Evolutionary conservation across 2,888 invertebrate species (phyloP), one percentile per base, ranked within the genome.

Genomic region (Nipponacmea schrenckii): DNA sequence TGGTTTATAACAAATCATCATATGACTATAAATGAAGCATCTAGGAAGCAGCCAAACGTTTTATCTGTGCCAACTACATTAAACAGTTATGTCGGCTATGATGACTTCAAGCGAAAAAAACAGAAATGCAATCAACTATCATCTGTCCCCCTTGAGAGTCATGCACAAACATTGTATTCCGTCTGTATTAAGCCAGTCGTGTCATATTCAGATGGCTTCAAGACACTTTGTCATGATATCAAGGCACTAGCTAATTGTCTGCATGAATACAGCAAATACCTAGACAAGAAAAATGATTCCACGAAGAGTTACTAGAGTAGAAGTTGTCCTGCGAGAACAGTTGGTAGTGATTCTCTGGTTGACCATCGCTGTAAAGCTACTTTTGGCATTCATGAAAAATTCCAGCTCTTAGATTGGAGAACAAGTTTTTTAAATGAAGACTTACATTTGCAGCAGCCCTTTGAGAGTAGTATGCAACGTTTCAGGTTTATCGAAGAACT

Each of bases 1-100:
- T 70, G 70, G 70, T 70, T 46, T 48, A 27, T 50, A 2, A 64
- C 65, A 64, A 64, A 70, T 39, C 64, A 69, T 10, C 69, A 70
- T 27, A 31, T 20, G 48, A 70, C 70, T 27, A 48, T 70, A 17
- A 46, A 70, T n/a, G 70, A 70, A 24, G 39, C 65, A 63, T 17
- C 70, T 26, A 12, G 15, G 44, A 45, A 26, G 15, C 17, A 64
- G n/a, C 26, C 44, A 24, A 31, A 31, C 31, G 70, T 70, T 26
- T 14, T 26, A 14, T 27, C 70, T 27, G 27, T 70, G 10, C 56
- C 64, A 50, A 31, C 14, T 15, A 14, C 24, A 64, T 70, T 64
- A n/a, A n/a, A 27, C 4, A 20, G 26, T 24, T 69, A 24, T 27
- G 8, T 44, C 7, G 64, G 50, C 20, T 64, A 39, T 24, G 48